Percentiles rank a stretch among this genome's conserved stretches.
These are phyloP conservation scores for Alosa sapidissima DNA, from an alignment of 2,797 vertebrate genomes.

Conservation along the genomic window DNA sequence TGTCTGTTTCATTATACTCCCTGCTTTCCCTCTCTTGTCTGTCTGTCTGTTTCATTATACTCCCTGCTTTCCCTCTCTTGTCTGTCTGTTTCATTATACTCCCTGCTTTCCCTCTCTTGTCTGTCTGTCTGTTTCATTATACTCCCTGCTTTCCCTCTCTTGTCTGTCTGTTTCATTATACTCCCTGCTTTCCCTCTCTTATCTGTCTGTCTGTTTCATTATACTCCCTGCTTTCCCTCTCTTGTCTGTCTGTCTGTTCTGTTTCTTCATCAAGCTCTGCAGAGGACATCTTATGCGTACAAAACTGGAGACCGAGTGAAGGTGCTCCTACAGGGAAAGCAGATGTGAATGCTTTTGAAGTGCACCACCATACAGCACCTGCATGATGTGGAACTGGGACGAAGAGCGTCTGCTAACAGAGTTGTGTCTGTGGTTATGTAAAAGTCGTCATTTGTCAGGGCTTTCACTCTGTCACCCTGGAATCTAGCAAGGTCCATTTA, in stretches of 20 bases:
- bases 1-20: not conserved
- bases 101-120: not conserved
- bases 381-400: not conserved
- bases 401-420: not conserved
- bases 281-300: not conserved
- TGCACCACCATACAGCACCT: not conserved
- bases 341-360: not conserved
- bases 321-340: not conserved
- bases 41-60: not conserved
- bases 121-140: not conserved
- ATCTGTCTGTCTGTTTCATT: too few species aligned
- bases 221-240: not conserved
- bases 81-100: too few species aligned
- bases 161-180: not conserved
- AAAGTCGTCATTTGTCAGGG: constrained; percentile 48
- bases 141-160: not conserved
- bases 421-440: not conserved
- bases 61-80: too few species aligned
- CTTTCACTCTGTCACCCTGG: constrained; percentile 39
- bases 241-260: not conserved
- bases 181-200: not conserved
- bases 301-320: not conserved
- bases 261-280: not conserved
- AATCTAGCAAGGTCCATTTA: constrained; percentile 57
- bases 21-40: not conserved